Conservation (phyloP, 2,113 vertebrate species). For the Centropristis striata region DNA sequence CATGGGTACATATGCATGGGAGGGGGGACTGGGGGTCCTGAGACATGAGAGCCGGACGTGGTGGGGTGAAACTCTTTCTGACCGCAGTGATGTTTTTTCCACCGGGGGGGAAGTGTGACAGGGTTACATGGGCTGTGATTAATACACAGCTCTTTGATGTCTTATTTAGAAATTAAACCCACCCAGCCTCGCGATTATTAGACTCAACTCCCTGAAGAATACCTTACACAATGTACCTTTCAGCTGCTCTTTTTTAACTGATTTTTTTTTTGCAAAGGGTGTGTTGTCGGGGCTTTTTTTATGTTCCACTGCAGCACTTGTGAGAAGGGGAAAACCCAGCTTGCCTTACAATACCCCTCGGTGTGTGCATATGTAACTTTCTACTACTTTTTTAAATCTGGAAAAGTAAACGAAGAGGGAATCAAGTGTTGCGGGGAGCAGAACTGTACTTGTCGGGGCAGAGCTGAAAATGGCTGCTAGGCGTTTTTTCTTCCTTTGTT, state of each 20-base stretch:
- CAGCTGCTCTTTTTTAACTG: conserved; percentile 55
- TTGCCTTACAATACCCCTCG: conserved; percentile 69
- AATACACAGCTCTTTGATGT: conserved; percentile 76
- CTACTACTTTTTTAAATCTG: conserved; percentile 51
- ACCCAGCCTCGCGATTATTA: conserved; percentile 68
- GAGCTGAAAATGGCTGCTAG: conserved; percentile 47
- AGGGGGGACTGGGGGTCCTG: conserved; percentile 13
- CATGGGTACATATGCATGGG: conserved; percentile 33
- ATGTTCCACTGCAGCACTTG: conserved; percentile 73
- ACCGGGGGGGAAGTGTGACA: conserved; percentile 47
- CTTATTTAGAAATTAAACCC: conserved; percentile 75
- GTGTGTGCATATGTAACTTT: conserved; percentile 71
- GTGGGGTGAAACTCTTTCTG: conserved; percentile 60
- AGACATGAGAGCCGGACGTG: conserved; percentile 59
- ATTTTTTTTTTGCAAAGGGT: conserved; percentile 62
- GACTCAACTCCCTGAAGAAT: conserved; percentile 68
- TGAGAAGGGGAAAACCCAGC: conserved; percentile 77
- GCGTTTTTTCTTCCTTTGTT: conserved; percentile 63
- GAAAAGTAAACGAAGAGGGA: conserved; percentile 62
- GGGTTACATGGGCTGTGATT: conserved; percentile 73
- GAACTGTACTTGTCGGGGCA: conserved; percentile 58
- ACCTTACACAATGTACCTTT: conserved; percentile 80
- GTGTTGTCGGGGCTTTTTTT: conserved; percentile 65
- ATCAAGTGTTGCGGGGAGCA: conserved; percentile 56
- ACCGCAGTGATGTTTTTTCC: conserved; percentile 72